Base-by-base conservation (phyloP, 2,113 vertebrate genomes). In the Tinamus guttatus region DNA sequence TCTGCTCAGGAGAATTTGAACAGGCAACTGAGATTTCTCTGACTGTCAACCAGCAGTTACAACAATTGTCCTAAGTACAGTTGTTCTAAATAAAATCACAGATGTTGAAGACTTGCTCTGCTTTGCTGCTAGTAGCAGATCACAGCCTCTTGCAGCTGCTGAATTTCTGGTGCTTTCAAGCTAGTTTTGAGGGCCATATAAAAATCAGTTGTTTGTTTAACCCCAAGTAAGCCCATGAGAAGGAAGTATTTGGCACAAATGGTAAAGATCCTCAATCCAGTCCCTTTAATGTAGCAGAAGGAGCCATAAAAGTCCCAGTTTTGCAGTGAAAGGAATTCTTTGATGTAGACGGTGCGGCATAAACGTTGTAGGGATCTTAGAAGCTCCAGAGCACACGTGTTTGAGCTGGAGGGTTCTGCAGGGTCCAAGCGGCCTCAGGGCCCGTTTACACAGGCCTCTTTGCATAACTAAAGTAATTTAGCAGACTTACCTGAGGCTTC, bases 191-290 rank as follows among this genome's bases (percentile, higher is more conserved):
- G 64, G 2, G 64, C 52, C 28, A 9, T 84, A 76, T 83, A 86
- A 95, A 95, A 95, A 93, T 89, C 76, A 91, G 49, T 70, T 89
- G 81, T 94, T 95, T 95, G 73, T 70, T 91, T 94, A 95, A 94
- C 91, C 76, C 79, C 11, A 88, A 88, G 69, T 86, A 90, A 91
- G 80, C 60, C 68, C 51, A 88, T 76, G 58, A 92, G 65, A 91
- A 89, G 88, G 68, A 95, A 93, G 60, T 64, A 30, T 87, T 93
- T 40, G 5, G 69, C 80, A 93, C 87, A 95, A 95, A 86, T 90
- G 85, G 82, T 2, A 0, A 68, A 85, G 76, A 86, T 81, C 71
- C 69, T 91, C 73, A 75, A 41, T 91, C 28, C 47, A 63, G 49
- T 77, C 60, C 70, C 84, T 96, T 93, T 95, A 85, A 85, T 83